Conservation (phyloP, 2,888 invertebrate species). For the Empis livida region DNA sequence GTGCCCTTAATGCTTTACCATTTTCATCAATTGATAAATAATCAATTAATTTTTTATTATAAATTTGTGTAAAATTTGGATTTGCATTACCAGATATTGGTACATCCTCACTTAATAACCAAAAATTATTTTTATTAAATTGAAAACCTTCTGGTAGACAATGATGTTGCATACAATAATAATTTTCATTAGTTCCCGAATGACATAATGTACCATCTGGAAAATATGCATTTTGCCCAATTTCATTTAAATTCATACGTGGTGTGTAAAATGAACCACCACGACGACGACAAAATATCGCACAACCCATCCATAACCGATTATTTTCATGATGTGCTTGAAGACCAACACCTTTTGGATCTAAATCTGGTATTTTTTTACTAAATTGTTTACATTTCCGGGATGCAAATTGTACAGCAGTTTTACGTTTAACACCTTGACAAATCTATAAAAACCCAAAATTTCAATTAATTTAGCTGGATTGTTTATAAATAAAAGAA, state of each 20-base stretch:
- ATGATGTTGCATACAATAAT: constrained; percentile 61
- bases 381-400: constrained; percentile 52
- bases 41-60: constrained; percentile 40
- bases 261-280: constrained; percentile 62
- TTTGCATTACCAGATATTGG: constrained; percentile 52
- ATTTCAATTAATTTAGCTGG: neutral
- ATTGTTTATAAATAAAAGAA: neutral
- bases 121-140: constrained; percentile 42
- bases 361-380: constrained; percentile 45
- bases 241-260: constrained; percentile 58
- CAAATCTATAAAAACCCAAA: constrained; percentile 19
- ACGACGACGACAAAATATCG: constrained; percentile 56
- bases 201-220: constrained; percentile 77
- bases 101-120: constrained; percentile 43
- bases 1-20: constrained; percentile 47
- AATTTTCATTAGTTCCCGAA: constrained; percentile 47
- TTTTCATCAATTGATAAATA: constrained; percentile 48
- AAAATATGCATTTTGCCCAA: constrained; percentile 58
- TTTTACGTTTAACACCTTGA: constrained; percentile 33
- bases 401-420: constrained; percentile 45
- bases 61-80: constrained; percentile 26
- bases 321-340: constrained; percentile 62
- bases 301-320: constrained; percentile 66
- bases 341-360: constrained; percentile 51
- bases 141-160: constrained; percentile 59